A percentile compares a stretch with the other conserved stretches of the same genome.
phyloP scores from a whole-genome alignment of 2,113 vertebrate genomes.

The Brachypodius melanocephalos region DNA sequence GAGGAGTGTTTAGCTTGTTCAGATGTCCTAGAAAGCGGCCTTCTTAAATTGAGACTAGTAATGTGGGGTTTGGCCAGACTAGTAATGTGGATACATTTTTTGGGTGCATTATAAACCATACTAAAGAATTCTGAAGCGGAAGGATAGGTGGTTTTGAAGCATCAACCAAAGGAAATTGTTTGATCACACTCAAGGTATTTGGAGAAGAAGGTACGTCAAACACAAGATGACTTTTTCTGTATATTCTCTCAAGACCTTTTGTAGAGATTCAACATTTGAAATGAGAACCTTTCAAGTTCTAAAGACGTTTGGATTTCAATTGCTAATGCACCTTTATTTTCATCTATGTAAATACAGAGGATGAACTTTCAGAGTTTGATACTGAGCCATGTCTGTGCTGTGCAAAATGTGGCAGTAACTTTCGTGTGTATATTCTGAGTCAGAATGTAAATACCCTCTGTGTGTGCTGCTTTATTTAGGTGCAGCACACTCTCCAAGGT shows the following conservation, averaged over 20 bases:
- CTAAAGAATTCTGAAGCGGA: neutral
- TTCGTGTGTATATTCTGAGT: neutral
- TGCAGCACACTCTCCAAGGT: neutral
- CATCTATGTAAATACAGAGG: fast-evolving
- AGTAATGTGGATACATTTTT: too few species aligned
- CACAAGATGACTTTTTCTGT: neutral
- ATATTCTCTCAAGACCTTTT: neutral
- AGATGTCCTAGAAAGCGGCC: neutral
- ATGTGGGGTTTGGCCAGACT: neutral
- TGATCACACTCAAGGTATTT: neutral
- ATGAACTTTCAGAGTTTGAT: neutral
- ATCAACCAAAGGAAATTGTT: neutral
- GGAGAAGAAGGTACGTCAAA: neutral
- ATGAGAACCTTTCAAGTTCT: neutral
- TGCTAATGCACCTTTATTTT: neutral
- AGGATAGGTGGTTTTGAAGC: neutral
- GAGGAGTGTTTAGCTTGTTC: neutral
- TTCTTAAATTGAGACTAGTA: neutral
- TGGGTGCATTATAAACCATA: neutral
- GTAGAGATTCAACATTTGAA: neutral
- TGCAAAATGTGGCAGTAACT: neutral
- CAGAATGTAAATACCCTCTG: neutral
- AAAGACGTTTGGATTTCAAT: neutral
- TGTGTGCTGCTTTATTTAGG: neutral
- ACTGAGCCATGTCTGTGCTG: neutral